Percentiles rank a stretch among this genome's conserved stretches.
phyloP scores from a whole-genome alignment of 2,888 invertebrate genomes.

The Parnassius apollo region DNA sequence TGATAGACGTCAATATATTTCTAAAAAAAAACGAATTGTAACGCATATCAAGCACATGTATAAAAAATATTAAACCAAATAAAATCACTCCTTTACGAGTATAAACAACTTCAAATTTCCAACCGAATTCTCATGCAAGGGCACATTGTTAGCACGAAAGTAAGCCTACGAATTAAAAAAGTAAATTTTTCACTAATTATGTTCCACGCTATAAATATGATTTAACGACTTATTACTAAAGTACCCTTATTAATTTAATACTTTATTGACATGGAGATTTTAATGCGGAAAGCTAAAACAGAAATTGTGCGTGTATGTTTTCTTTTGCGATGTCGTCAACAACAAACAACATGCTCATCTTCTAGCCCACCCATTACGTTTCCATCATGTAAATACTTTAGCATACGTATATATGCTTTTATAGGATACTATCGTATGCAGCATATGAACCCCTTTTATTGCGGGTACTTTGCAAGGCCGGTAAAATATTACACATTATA shows the following conservation, averaged over 20 bases:
- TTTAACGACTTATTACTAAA: slow-evolving; percentile 8
- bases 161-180: slow-evolving; percentile 12
- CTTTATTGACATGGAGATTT: not conserved
- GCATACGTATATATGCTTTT: slow-evolving; percentile 34
- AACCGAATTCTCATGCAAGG: slow-evolving; percentile 10
- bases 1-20: too few relatives aligned
- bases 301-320: slow-evolving; percentile 1
- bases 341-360: slow-evolving; percentile 18
- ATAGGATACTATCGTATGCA: slow-evolving; percentile 13
- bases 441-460: slow-evolving; percentile 27
- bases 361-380: slow-evolving; percentile 50
- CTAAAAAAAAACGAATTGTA: too few relatives aligned
- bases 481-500: slow-evolving; percentile 21
- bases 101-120: slow-evolving; percentile 9
- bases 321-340: slow-evolving; percentile 29
- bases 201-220: slow-evolving; percentile 7
- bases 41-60: too few relatives aligned
- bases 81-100: slow-evolving; percentile 24
- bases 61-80: not conserved
- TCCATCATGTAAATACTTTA: slow-evolving; percentile 60
- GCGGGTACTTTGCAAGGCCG: slow-evolving; percentile 22
- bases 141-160: slow-evolving; percentile 7
- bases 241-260: not conserved
- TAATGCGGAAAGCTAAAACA: not conserved
- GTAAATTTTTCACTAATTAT: slow-evolving; percentile 19